These are phyloP conservation scores for Sardina pilchardus DNA, from an alignment of 2,113 vertebrate genomes.

Conservation along the genomic window DNA sequence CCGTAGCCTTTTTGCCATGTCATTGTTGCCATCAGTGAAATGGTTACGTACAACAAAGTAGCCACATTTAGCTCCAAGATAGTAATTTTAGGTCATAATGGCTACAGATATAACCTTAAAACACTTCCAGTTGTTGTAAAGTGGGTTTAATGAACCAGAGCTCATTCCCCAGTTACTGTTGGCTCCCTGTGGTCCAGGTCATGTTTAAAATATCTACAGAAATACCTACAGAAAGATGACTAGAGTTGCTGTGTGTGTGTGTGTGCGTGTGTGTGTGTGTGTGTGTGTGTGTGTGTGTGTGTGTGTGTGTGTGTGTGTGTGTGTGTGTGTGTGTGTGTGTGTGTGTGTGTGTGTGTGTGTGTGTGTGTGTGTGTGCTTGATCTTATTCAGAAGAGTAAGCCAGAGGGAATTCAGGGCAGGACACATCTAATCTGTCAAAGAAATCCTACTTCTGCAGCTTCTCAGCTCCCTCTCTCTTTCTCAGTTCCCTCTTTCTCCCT, in stretches of 20 bases:
- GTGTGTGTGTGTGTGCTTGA: background rate
- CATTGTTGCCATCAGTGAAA: background rate
- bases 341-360: background rate
- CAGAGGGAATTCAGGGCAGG: background rate
- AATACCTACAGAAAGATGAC: background rate
- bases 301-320: background rate
- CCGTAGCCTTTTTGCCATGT: too few species aligned
- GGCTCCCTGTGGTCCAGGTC: background rate
- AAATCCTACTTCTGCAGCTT: background rate
- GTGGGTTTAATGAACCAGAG: background rate
- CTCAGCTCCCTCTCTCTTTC: background rate
- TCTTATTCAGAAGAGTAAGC: conserved; percentile 2
- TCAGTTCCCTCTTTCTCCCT: background rate
- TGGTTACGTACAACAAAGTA: background rate
- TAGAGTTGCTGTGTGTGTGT: background rate
- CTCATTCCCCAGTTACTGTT: background rate
- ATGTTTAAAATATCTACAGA: background rate
- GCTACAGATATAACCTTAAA: background rate
- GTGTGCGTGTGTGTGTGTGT: background rate
- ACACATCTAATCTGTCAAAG: conserved; percentile 4
- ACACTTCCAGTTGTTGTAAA: background rate
- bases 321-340: background rate
- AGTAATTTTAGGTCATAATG: background rate
- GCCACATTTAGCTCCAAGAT: too few species aligned
- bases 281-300: background rate